phyloP scores from a whole-genome alignment of 2,888 invertebrate genomes.

The Chrysomela aeneicollis region DNA sequence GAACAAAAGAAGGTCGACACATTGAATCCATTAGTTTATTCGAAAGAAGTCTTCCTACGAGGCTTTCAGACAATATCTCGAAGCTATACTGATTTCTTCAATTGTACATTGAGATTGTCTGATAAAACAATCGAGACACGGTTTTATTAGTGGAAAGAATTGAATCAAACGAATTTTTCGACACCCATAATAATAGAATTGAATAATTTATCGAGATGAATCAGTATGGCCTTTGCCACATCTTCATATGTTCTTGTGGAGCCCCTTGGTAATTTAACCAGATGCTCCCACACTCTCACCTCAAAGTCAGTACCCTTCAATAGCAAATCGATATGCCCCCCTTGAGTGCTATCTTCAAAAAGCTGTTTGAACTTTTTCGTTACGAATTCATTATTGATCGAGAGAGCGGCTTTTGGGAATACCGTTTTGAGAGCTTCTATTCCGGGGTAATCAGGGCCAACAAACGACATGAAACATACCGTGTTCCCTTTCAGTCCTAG shows the following conservation, averaged over 20 bases:
- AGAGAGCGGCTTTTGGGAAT: constrained; percentile 50
- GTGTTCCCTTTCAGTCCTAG: constrained; percentile 45
- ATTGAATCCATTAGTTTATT: too few species aligned
- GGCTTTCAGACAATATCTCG: too few species aligned
- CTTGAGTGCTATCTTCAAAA: constrained; percentile 35
- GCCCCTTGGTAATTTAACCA: constrained; percentile 51
- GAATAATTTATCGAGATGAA: too few species aligned
- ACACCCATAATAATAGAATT: too few species aligned
- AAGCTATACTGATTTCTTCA: too few species aligned
- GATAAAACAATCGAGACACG: too few species aligned
- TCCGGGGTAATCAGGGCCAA: constrained; percentile 37
- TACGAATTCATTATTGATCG: constrained; percentile 42
- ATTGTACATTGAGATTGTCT: too few species aligned
- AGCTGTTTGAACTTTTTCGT: constrained; percentile 29
- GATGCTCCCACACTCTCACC: constrained; percentile 54
- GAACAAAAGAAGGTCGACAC: too few species aligned
- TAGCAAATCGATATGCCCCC: constrained; percentile 42
- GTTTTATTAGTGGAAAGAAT: too few species aligned
- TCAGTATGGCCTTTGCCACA: constrained; percentile 53
- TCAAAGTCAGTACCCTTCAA: constrained; percentile 56
- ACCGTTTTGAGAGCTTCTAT: constrained; percentile 43
- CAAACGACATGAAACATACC: constrained; percentile 48
- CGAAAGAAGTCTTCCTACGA: too few species aligned
- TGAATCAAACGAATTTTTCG: too few species aligned
- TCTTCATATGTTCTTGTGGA: constrained; percentile 54